Evolutionary conservation across 1,140 invertebrate species (phyloP).

Genomic region (Cotesia glomerata): DNA sequence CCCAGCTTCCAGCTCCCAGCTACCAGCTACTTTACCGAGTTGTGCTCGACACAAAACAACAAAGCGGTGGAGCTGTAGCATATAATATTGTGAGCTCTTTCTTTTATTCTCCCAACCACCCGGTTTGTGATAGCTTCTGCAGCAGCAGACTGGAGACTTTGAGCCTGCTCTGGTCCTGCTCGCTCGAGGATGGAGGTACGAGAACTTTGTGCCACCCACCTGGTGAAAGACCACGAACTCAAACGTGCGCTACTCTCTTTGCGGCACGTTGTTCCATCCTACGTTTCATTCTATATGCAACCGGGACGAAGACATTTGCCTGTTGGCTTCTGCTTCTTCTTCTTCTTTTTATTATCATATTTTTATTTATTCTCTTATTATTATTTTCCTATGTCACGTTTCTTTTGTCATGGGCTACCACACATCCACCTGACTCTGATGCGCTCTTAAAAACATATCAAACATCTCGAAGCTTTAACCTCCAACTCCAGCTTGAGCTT

Average conservation of each 20-base stretch:
- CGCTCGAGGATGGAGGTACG: too few species aligned
- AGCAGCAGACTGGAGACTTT: neutral
- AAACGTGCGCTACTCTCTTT: constrained; percentile 14
- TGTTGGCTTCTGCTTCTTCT: neutral
- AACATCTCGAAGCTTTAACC: too few species aligned
- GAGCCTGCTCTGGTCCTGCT: neutral
- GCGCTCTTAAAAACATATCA: constrained; percentile 4
- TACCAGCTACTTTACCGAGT: constrained; percentile 25
- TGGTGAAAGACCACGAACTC: constrained; percentile 28
- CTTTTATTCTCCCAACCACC: too few species aligned
- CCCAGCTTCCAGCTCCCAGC: constrained; percentile 30
- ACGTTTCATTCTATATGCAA: constrained; percentile 20
- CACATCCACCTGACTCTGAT: constrained; percentile 21
- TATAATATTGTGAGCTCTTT: neutral
- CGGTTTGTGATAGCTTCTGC: neutral
- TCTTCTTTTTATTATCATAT: neutral
- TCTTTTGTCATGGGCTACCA: constrained; percentile 29
- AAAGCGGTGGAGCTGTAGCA: too few species aligned
- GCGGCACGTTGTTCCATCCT: constrained; percentile 3
- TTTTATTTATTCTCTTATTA: neutral
- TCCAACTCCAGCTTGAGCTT: too few species aligned
- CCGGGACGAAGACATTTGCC: constrained; percentile 26
- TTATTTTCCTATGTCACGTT: constrained; percentile 23
- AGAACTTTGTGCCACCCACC: constrained; percentile 30
- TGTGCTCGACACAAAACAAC: constrained; percentile 3